Evolutionary conservation across 2,797 vertebrate species (phyloP), one percentile per base, ranked within the genome.

Genomic region (Champsocephalus gunnari): DNA sequence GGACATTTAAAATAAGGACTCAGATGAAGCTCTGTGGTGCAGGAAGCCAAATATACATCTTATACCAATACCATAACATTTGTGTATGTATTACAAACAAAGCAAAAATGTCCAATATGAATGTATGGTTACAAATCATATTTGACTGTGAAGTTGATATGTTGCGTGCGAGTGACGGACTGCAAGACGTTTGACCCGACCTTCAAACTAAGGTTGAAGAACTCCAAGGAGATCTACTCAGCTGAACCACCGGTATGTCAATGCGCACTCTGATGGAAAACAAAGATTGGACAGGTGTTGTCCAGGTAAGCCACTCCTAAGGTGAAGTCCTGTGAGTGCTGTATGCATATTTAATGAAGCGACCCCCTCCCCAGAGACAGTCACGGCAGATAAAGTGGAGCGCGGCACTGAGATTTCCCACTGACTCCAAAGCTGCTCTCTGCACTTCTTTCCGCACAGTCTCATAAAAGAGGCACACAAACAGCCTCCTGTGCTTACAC

Each of bases 281-380:
- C 81, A 88, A 89, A 79, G 75, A 80, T 53, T 45, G 63, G 90
- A 88, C 90, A 89, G 89, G 79, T 81, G 85, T 87, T 80, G 80
- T 61, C 76, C 78, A 75, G 83, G 81, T 87, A 82, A 84, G 83
- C 77, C 68, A 88, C 69, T 84, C 82, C 60, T 65, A 71, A 73
- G 81, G 63, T 82, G 84, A 86, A 64, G 79, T 78, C 79, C 64
- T 72, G 66, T 67, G 85, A 85, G 89, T 85, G 80, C 84, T 75
- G 21, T 41, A 73, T 91, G 75, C 90, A 93, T 90, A 87, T 92
- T 92, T 89, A 78, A 92, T 86, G 82, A 68, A 1, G 44, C 14
- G 48, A 16, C 11, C 24, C 24, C 13, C 19, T 60, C 88, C 75
- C 69, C 4, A 6, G 85, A 80, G 87, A 73, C 76, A 55, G 71